These are phyloP conservation scores for Delichon dasypus DNA, from an alignment of 2,797 vertebrate species.

Conservation along the genomic window DNA sequence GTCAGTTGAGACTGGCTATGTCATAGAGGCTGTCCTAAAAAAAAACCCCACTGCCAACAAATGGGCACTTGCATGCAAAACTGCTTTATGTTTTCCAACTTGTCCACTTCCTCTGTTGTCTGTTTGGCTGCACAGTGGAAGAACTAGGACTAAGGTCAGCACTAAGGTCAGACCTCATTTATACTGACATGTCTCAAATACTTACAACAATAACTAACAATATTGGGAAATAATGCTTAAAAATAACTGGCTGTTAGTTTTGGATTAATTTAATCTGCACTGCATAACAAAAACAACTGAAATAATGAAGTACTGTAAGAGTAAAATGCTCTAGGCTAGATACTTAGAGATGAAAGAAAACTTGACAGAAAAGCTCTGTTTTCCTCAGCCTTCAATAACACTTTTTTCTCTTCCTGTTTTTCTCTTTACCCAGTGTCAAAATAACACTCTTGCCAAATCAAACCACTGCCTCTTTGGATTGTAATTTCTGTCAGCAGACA, in stretches of 20 bases:
- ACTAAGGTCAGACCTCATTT: background rate
- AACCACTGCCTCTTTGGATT: background rate
- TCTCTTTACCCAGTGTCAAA: background rate
- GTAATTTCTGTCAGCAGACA: background rate
- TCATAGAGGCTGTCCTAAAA: background rate
- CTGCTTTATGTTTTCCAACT: background rate
- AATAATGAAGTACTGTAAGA: background rate
- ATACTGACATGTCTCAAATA: background rate
- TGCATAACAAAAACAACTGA: background rate
- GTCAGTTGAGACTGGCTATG: background rate
- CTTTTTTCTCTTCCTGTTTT: background rate
- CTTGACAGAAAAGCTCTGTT: background rate
- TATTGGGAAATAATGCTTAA: background rate
- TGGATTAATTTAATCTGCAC: background rate
- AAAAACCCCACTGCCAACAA: rapidly evolving
- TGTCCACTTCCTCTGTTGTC: background rate
- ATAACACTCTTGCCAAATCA: background rate
- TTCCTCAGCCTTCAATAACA: background rate
- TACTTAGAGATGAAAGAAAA: background rate
- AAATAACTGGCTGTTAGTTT: background rate
- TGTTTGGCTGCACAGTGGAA: background rate
- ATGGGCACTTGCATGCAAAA: rapidly evolving
- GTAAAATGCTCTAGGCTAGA: background rate
- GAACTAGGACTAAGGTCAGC: background rate
- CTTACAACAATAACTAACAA: background rate